phyloP scores from a whole-genome alignment of 1,140 invertebrate genomes.

The Lineus longissimus region DNA sequence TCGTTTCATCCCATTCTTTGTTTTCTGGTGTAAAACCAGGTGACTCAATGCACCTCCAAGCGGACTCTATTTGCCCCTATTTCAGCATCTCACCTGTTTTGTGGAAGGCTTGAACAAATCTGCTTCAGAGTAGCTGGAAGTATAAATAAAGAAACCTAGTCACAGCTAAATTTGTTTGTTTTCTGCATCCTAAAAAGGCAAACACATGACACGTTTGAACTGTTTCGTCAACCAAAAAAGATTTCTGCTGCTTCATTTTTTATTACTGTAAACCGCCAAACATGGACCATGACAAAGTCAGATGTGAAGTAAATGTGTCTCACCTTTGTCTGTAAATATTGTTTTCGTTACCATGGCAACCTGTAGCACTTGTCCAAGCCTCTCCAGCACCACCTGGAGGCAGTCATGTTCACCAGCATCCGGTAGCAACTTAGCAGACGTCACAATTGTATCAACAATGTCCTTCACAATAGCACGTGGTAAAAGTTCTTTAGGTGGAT shows the following conservation, averaged over 20 bases:
- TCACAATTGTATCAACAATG: background rate
- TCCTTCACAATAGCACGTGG: background rate
- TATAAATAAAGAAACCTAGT: background rate
- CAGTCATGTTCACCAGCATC: background rate
- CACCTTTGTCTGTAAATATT: background rate
- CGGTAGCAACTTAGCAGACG: background rate
- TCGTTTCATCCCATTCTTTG: no score
- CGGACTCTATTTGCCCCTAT: no score
- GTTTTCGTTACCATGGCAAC: background rate
- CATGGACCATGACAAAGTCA: no score
- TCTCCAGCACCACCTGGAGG: background rate
- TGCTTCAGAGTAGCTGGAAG: background rate
- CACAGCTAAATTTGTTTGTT: background rate
- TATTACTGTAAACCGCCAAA: no score
- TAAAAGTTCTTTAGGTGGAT: background rate
- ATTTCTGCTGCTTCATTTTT: background rate
- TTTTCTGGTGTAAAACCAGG: no score
- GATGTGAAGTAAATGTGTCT: background rate
- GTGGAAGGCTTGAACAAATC: background rate
- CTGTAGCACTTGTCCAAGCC: background rate
- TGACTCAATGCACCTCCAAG: no score
- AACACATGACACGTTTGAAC: background rate
- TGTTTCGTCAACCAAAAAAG: background rate
- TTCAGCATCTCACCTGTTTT: background rate
- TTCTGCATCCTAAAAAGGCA: background rate